phyloP scores from a whole-genome alignment of 2,113 vertebrate genomes.

The Mormyrus lacerda region DNA sequence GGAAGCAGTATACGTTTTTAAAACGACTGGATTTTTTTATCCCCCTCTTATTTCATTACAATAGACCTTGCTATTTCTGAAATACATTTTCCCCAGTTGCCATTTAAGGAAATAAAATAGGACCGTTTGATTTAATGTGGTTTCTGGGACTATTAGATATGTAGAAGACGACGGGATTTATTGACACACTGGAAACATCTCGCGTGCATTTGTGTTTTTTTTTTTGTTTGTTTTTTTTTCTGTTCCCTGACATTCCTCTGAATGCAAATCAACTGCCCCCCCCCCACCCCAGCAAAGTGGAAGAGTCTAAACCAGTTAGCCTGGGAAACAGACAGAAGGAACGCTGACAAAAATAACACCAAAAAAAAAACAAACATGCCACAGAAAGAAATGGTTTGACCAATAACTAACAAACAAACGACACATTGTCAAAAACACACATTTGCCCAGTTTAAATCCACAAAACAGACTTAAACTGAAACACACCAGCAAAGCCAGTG shows the following conservation, averaged over 20 bases:
- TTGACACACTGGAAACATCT: slow-evolving; percentile 25
- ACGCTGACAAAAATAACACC: slow-evolving; percentile 18
- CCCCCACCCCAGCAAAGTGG: neutral
- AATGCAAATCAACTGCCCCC: neutral
- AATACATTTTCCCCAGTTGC: slow-evolving; percentile 37
- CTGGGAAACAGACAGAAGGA: neutral
- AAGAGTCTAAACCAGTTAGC: slow-evolving; percentile 29
- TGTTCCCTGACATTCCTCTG: slow-evolving; percentile 20
- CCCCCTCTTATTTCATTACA: slow-evolving; percentile 40
- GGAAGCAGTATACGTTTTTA: slow-evolving; percentile 53
- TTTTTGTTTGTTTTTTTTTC: slow-evolving; percentile 12
- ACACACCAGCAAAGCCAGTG: neutral
- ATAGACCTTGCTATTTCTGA: slow-evolving; percentile 38
- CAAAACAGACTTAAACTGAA: neutral
- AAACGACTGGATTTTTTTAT: slow-evolving; percentile 40
- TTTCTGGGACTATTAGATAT: slow-evolving; percentile 35
- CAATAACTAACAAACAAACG: neutral
- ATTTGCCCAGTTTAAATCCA: slow-evolving; percentile 1
- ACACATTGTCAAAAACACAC: neutral
- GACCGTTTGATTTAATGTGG: slow-evolving; percentile 35
- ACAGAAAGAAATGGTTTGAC: neutral
- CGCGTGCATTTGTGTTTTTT: neutral
- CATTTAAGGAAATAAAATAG: slow-evolving; percentile 38
- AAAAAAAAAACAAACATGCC: neutral
- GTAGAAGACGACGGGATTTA: slow-evolving; percentile 29